A percentile compares a stretch with the other conserved stretches of the same genome.
These are phyloP conservation scores for Pygoscelis antarcticus DNA, from an alignment of 2,113 vertebrate genomes.

Conservation along the genomic window DNA sequence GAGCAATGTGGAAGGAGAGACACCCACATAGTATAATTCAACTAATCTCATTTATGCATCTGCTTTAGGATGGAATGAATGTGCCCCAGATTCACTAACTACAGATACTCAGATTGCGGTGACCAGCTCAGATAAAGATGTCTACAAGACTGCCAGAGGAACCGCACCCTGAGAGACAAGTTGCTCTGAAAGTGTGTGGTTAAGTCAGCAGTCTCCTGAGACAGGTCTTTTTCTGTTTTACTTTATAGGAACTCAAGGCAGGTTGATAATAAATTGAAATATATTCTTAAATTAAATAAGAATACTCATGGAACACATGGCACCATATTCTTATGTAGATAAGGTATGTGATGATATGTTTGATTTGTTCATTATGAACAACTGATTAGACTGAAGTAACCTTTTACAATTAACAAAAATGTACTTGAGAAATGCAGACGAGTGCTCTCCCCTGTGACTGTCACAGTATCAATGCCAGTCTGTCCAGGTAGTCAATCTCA, in stretches of 20 bases:
- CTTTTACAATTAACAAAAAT: background rate
- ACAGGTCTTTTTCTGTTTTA: background rate
- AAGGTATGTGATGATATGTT: background rate
- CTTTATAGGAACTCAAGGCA: background rate
- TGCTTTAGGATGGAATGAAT: background rate
- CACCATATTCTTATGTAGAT: constrained; percentile 1
- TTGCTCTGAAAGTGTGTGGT: background rate
- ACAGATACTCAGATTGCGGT: background rate
- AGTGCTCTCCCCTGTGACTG: background rate
- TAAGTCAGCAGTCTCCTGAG: background rate
- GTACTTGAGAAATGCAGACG: background rate
- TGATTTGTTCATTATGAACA: background rate
- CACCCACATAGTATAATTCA: background rate
- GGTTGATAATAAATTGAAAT: constrained; percentile 2
- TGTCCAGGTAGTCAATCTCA: background rate
- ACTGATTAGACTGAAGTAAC: background rate
- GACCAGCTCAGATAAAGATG: background rate
- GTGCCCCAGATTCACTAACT: background rate
- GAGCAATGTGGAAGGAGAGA: background rate
- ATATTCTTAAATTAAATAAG: background rate
- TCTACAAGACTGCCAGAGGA: background rate
- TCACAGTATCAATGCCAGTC: background rate
- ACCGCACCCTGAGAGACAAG: background rate
- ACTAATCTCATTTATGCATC: background rate
- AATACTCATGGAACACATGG: background rate